Base-by-base conservation (phyloP, 2,797 vertebrate species). In the Urophycis tenuis region DNA sequence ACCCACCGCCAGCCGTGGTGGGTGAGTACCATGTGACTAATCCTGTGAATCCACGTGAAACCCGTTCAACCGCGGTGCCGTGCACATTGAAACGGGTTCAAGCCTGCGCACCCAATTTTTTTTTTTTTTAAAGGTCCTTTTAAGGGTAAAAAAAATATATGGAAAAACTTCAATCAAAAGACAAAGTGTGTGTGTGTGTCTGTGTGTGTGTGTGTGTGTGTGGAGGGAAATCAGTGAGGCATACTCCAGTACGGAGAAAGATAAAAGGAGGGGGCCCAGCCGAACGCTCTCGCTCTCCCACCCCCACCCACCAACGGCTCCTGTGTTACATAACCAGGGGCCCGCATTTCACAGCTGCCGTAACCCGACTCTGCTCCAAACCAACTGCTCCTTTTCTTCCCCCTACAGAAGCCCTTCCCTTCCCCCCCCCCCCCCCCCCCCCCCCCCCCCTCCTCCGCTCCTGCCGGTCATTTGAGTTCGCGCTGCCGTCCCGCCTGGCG, bases 401-500 rank as follows among this genome's bases (percentile, higher is more conserved):
- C 67, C 79, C 19, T 74, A 79, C 69, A 14, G 69, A 69, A 87
- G 85, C 90, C 91, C 90, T 88, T 87, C 88, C n/a, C n/a, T n/a
- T n/a, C n/a, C n/a, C n/a, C n/a, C n/a, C n/a, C n/a, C n/a, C n/a
- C n/a, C n/a, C n/a, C n/a, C n/a, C n/a, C n/a, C n/a, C n/a, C n/a
- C n/a, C n/a, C n/a, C n/a, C n/a, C n/a, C n/a, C n/a, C n/a, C n/a
- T n/a, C n/a, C n/a, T n/a, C n/a, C n/a, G n/a, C 79, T 77, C 79
- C 85, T 85, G 80, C 85, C 85, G 85, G 90, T 88, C 83, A 92
- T 84, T 85, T 89, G 89, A 91, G 88, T 88, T 87, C 80, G 82
- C 77, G 82, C 80, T 88, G 89, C 88, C 89, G 89, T 91, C 79
- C 86, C 83, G 87, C 91, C 92, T 92, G 91, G 89, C 88, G 86